Evolutionary conservation across 2,113 vertebrate genomes (phyloP).

Genomic region (Sitta europaea): DNA sequence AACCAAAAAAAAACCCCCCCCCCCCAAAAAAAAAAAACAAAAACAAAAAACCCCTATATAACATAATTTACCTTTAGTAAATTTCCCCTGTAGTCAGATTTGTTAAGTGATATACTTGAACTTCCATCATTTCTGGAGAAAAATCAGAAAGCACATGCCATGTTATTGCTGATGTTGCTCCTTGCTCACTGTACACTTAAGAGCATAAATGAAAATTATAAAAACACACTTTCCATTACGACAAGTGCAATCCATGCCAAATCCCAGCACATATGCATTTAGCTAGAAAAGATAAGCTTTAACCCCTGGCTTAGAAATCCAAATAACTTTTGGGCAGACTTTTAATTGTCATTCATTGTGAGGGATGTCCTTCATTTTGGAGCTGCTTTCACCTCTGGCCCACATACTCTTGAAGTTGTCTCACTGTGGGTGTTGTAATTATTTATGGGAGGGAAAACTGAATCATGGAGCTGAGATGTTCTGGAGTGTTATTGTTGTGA

Average conservation of each 20-base stretch:
- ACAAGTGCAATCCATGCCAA: neutral
- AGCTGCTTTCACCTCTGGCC: neutral
- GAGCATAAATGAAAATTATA: neutral
- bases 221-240: neutral
- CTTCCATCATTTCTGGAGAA: neutral
- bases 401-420: neutral
- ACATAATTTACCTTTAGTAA: neutral
- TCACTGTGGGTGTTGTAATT: neutral
- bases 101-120: neutral
- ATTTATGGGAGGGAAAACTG: neutral
- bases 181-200: neutral
- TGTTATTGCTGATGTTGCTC: neutral
- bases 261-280: neutral
- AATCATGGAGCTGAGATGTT: neutral
- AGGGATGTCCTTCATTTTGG: neutral
- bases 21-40: neutral
- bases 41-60: fast-evolving
- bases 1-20: neutral
- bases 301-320: neutral
- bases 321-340: neutral
- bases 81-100: neutral
- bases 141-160: neutral
- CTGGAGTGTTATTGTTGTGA: neutral
- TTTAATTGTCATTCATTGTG: neutral
- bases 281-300: neutral